Base-by-base conservation (phyloP, 2,797 vertebrate genomes). In the Gouania willdenowi region DNA sequence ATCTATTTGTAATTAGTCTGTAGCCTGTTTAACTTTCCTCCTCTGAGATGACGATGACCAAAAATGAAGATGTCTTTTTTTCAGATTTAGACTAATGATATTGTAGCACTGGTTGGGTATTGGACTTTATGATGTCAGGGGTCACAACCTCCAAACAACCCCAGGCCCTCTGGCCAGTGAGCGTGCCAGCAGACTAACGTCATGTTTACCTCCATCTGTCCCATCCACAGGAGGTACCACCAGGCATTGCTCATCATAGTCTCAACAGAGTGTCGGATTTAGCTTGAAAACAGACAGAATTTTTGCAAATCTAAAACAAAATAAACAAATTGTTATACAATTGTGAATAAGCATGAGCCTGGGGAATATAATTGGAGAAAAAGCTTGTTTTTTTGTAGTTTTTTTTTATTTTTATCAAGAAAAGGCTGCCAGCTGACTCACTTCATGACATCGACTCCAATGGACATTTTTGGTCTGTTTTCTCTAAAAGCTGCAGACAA, bases 121-220 rank as follows among this genome's bases (percentile, higher is more conserved):
- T 9, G 39, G 29, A 43, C 31, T 36, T 29, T 25, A 2, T 17
- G 15, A 38, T 65, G 29, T 32, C 35, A 26, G 22, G 22, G 61
- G 29, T 52, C 46, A 10, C 22, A 29, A 49, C 14, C 16, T 59
- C 37, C 13, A 45, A 45, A 39, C 46, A 41, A 41, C 52, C 31
- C 48, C 26, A 31, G 5, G 22, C 42, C 41, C 49, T 53, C 38
- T 59, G 44, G 66, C 59, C 43, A 63, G 36, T 11, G 7, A 47
- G 37, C 3, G 30, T 30, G 48, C 62, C 59, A 66, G 49, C 3
- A 48, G 48, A 68, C 43, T 46, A 20, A 58, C 26, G 5, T 40
- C 54, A 66, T 15, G 62, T 67, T 70, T 50, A 26, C 32, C 2
- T 30, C 73, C 66, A 72, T 76, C 75, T 71, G 66, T 60, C 47